Evolutionary conservation across 2,113 vertebrate species (phyloP).

Genomic region (Actenoides lindsayi): DNA sequence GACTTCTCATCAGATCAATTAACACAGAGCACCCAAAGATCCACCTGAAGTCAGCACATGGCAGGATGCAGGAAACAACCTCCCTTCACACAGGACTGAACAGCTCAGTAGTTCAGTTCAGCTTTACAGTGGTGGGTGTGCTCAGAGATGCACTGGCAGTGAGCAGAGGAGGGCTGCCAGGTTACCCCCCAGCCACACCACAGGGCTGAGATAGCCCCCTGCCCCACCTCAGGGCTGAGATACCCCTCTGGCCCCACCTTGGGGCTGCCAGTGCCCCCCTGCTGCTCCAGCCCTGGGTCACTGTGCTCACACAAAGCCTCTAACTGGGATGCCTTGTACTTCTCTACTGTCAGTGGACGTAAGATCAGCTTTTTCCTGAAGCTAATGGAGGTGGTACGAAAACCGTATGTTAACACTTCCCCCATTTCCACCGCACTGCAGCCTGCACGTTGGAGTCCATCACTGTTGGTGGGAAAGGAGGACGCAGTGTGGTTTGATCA

Average conservation of each 20-base stretch:
- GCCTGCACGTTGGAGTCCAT: neutral
- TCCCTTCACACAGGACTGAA: neutral
- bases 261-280: neutral
- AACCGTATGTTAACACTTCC: neutral
- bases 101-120: rapidly evolving
- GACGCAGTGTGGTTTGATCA: neutral
- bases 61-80: neutral
- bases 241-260: too few species aligned
- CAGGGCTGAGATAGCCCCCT: neutral
- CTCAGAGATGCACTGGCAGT: neutral
- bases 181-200: rapidly evolving
- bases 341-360: rapidly evolving
- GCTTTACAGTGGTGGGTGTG: rapidly evolving
- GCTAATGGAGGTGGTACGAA: neutral
- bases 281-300: neutral
- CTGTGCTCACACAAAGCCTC: rapidly evolving
- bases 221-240: neutral
- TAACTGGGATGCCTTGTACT: rapidly evolving
- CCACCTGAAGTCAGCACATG: rapidly evolving
- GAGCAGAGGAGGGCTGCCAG: neutral
- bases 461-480: neutral
- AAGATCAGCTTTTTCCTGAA: rapidly evolving
- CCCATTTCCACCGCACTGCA: rapidly evolving
- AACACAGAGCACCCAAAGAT: neutral
- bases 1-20: neutral